Evolutionary conservation across 1,140 invertebrate genomes (phyloP).

Genomic region (Cotesia chilonis): DNA sequence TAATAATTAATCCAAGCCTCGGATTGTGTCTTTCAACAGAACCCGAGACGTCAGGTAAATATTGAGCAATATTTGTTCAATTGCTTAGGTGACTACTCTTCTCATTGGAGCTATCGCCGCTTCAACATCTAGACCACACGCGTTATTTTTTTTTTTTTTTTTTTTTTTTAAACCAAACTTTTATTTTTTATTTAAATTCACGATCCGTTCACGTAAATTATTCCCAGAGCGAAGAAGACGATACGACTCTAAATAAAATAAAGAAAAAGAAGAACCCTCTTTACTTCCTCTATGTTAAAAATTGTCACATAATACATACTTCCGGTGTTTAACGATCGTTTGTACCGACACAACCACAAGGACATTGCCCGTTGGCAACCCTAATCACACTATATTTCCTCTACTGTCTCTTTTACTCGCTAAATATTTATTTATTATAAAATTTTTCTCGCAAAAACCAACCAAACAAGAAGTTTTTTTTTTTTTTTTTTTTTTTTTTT

Average conservation of each 20-base stretch:
- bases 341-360: constrained; percentile 2
- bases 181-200: too few relatives aligned
- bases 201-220: too few relatives aligned
- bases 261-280: constrained; percentile 13
- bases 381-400: constrained; percentile 20
- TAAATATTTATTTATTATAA: too few relatives aligned
- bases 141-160: too few relatives aligned
- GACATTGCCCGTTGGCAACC: constrained; percentile 6
- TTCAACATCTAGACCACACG: too few relatives aligned
- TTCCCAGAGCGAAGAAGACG: not conserved
- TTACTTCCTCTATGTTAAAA: not conserved
- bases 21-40: constrained; percentile 7
- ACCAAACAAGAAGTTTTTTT: too few relatives aligned
- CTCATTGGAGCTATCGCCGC: too few relatives aligned
- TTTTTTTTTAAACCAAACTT: too few relatives aligned
- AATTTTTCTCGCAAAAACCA: too few relatives aligned
- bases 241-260: not conserved
- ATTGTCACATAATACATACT: constrained; percentile 18
- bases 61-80: constrained; percentile 34
- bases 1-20: not conserved
- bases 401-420: not conserved
- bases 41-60: constrained; percentile 10
- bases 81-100: constrained; percentile 20
- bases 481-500: too few relatives aligned
- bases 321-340: constrained; percentile 22